Percentiles rank a stretch among this genome's conserved stretches.
Conservation (phyloP, 2,888 invertebrate species). For the Rhyacophila evoluta region DNA sequence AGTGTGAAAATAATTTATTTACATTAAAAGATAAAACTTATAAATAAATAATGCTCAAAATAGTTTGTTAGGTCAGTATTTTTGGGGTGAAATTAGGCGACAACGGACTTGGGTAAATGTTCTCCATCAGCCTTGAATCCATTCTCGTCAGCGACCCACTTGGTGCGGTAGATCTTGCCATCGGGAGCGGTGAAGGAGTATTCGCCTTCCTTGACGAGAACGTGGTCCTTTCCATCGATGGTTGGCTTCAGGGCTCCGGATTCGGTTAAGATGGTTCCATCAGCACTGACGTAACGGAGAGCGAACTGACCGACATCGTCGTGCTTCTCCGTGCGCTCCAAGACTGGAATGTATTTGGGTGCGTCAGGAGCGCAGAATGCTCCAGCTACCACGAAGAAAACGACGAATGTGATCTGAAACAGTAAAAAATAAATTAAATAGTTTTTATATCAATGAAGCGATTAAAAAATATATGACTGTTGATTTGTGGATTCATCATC, state of each 20-base stretch:
- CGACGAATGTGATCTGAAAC: slow-evolving; percentile 31
- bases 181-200: slow-evolving; percentile 48
- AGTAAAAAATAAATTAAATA: neutral
- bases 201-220: slow-evolving; percentile 51
- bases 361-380: slow-evolving; percentile 45
- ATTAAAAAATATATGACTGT: neutral
- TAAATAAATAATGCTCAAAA: neutral
- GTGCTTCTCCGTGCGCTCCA: slow-evolving; percentile 49
- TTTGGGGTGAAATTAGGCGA: slow-evolving; percentile 30
- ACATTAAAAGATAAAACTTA: neutral
- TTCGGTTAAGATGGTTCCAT: slow-evolving; percentile 46
- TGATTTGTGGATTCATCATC: neutral
- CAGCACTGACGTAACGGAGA: slow-evolving; percentile 49
- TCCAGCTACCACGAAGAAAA: slow-evolving; percentile 31
- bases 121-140: slow-evolving; percentile 51
- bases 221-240: slow-evolving; percentile 49
- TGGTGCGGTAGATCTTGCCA: slow-evolving; percentile 44
- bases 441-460: neutral
- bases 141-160: slow-evolving; percentile 47
- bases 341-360: slow-evolving; percentile 43
- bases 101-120: slow-evolving; percentile 42
- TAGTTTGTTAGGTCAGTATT: neutral
- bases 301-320: slow-evolving; percentile 51
- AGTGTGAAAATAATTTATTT: too few relatives aligned
- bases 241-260: slow-evolving; percentile 49